Percentiles rank a stretch among this genome's conserved stretches.
Conservation (phyloP, 2,113 vertebrate genomes). For the Notarius quadriscutis region DNA sequence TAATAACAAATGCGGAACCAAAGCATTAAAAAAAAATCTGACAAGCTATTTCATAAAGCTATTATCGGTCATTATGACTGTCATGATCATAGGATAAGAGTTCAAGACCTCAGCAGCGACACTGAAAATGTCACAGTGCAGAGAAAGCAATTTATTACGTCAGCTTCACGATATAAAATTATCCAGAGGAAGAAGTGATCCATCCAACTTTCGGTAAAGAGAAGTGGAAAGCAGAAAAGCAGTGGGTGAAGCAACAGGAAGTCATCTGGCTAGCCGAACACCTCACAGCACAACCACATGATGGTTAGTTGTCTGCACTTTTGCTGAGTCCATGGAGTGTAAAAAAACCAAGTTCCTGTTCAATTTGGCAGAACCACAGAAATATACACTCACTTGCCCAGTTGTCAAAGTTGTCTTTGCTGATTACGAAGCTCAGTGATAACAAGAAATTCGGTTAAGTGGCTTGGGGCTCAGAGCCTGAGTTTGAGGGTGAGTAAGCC, state of each 20-base stretch:
- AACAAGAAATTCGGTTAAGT: not conserved
- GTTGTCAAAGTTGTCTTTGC: conserved; percentile 41
- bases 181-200: conserved; percentile 34
- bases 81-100: conserved; percentile 21
- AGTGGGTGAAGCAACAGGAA: conserved; percentile 75
- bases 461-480: not conserved
- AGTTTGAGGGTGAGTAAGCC: conserved; percentile 33
- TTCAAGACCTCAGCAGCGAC: not conserved
- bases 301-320: conserved; percentile 73
- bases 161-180: conserved; percentile 11
- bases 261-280: conserved; percentile 75
- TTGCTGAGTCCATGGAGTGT: conserved; percentile 69
- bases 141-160: conserved; percentile 8
- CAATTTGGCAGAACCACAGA: conserved; percentile 71
- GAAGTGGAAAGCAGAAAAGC: conserved; percentile 74
- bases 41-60: not conserved
- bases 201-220: conserved; percentile 49
- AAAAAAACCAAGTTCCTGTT: conserved; percentile 71
- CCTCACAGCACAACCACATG: conserved; percentile 70
- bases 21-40: not conserved
- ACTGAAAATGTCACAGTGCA: not conserved
- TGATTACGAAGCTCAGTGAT: not conserved
- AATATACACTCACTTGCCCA: conserved; percentile 54
- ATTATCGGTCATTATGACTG: not conserved
- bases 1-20: not conserved